phyloP scores from a whole-genome alignment of 2,113 vertebrate species.

The Aldabrachelys gigantea region DNA sequence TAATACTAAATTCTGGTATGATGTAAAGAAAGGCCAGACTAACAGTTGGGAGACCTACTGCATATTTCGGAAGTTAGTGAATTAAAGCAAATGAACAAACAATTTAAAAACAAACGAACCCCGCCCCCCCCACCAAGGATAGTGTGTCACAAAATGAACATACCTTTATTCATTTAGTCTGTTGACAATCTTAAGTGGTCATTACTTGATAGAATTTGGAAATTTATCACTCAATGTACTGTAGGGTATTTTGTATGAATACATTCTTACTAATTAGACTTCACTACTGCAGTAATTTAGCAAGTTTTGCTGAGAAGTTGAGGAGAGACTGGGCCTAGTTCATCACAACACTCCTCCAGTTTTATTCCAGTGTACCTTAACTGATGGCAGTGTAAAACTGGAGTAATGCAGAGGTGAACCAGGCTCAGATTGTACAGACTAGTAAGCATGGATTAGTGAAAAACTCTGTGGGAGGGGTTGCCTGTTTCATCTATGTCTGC shows the following conservation, averaged over 20 bases:
- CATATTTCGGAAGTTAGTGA: background rate
- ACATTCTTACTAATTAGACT: background rate
- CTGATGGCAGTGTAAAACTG: background rate
- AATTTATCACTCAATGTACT: background rate
- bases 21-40: background rate
- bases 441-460: background rate
- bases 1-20: background rate
- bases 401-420: background rate
- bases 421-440: background rate
- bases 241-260: background rate
- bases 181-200: background rate
- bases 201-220: background rate
- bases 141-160: background rate
- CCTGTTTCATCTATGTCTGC: background rate
- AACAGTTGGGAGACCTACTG: background rate
- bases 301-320: background rate
- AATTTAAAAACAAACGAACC: background rate
- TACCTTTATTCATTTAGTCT: background rate
- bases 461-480: background rate
- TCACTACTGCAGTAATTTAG: background rate
- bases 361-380: background rate
- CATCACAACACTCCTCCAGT: background rate
- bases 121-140: background rate
- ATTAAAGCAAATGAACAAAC: background rate
- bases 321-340: background rate